Percentiles rank a stretch among this genome's conserved stretches.
Evolutionary conservation across 2,888 invertebrate genomes (phyloP).

Genomic region (Lumbricus terrestris): DNA sequence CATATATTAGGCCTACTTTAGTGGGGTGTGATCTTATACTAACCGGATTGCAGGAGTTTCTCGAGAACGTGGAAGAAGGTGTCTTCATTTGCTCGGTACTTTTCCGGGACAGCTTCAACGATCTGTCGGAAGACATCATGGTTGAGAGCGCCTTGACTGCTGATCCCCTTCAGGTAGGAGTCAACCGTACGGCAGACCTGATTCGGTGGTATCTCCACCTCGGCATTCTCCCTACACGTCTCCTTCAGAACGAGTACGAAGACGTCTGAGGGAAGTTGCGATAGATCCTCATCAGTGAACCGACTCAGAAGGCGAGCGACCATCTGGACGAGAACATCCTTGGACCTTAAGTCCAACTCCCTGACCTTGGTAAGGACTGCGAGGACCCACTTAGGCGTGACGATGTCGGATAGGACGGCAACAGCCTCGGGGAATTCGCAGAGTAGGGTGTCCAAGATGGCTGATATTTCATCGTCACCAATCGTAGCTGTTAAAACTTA

Average conservation of each 20-base stretch:
- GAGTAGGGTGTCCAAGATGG: slow-evolving; percentile 47
- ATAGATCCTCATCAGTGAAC: slow-evolving; percentile 42
- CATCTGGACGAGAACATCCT: slow-evolving; percentile 46
- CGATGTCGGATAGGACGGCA: slow-evolving; percentile 26
- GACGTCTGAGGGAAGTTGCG: slow-evolving; percentile 49
- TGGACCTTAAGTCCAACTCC: slow-evolving; percentile 38
- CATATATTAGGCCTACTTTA: not conserved
- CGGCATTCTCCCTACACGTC: not conserved
- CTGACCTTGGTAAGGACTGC: slow-evolving; percentile 27
- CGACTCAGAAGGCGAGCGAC: slow-evolving; percentile 41
- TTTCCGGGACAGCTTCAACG: slow-evolving; percentile 48
- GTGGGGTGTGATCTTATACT: slow-evolving; percentile 6
- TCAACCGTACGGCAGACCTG: slow-evolving; percentile 47
- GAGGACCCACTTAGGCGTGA: slow-evolving; percentile 33
- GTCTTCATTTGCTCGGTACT: slow-evolving; percentile 48
- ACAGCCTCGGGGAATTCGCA: slow-evolving; percentile 48
- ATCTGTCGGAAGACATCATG: slow-evolving; percentile 52
- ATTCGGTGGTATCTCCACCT: slow-evolving; percentile 9
- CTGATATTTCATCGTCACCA: slow-evolving; percentile 37
- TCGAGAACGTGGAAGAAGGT: slow-evolving; percentile 51
- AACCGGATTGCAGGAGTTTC: slow-evolving; percentile 51
- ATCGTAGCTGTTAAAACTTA: not conserved
- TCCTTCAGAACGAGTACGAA: slow-evolving; percentile 43
- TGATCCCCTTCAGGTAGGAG: slow-evolving; percentile 51
- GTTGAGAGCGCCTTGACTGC: slow-evolving; percentile 48